Evolutionary conservation across 1,140 invertebrate genomes (phyloP).

Genomic region (Zaprionus davidi): DNA sequence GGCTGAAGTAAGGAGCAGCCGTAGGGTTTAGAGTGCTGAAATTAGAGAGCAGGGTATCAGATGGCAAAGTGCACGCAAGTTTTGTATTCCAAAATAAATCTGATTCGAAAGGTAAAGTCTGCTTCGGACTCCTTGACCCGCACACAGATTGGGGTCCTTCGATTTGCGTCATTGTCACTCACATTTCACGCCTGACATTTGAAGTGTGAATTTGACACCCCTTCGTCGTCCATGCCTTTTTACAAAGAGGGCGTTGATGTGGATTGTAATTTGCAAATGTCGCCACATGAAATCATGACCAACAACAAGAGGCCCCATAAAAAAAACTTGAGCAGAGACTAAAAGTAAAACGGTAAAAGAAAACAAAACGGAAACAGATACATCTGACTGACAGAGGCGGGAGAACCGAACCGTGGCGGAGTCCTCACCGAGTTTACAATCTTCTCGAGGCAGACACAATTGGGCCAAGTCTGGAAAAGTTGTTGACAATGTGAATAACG

Average conservation of each 20-base stretch:
- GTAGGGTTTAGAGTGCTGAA: too few species aligned
- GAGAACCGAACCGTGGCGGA: not conserved
- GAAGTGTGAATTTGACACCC: slow-evolving; percentile 55
- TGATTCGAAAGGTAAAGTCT: slow-evolving; percentile 3
- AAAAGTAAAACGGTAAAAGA: slow-evolving; percentile 23
- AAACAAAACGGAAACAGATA: slow-evolving; percentile 27
- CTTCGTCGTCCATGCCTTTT: not conserved
- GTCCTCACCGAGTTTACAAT: slow-evolving; percentile 5
- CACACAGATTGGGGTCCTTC: slow-evolving; percentile 24
- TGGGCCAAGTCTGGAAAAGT: slow-evolving; percentile 57
- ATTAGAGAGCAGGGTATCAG: too few species aligned
- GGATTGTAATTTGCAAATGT: slow-evolving; percentile 73
- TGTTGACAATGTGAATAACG: slow-evolving; percentile 74
- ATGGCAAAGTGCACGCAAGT: too few species aligned
- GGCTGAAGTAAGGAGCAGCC: too few species aligned
- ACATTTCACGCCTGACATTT: slow-evolving; percentile 63
- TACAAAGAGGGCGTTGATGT: slow-evolving; percentile 19
- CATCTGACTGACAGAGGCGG: slow-evolving; percentile 34
- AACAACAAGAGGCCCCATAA: slow-evolving; percentile 25
- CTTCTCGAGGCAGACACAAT: slow-evolving; percentile 50
- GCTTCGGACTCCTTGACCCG: slow-evolving; percentile 20
- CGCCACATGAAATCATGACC: slow-evolving; percentile 34
- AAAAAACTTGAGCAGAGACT: slow-evolving; percentile 15
- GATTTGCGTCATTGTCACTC: slow-evolving; percentile 70
- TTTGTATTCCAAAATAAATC: not conserved